These are phyloP conservation scores for Cladopsammia gracilis DNA, from an alignment of 64 coral and sea anemone species.

Conservation along the genomic window DNA sequence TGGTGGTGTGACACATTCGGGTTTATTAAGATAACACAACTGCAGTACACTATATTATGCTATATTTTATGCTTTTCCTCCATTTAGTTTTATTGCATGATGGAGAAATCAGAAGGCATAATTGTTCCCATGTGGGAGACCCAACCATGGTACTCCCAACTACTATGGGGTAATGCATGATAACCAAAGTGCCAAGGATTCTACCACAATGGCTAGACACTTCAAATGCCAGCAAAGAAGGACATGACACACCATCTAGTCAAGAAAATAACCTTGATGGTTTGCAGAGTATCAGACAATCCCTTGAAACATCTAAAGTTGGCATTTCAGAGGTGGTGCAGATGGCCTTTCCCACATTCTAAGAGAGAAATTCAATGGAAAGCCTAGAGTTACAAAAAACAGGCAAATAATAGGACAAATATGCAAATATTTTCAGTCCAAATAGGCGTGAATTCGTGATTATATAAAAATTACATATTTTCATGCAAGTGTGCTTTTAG, in stretches of 20 bases:
- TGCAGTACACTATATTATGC: conserved; percentile 35
- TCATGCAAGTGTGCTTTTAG: too few species aligned
- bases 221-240: conserved; percentile 36
- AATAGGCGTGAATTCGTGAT: too few species aligned
- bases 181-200: conserved; percentile 39
- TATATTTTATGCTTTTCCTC: conserved; percentile 52
- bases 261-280: conserved; percentile 54
- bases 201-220: conserved; percentile 21
- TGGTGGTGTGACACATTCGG: conserved; percentile 34
- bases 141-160: conserved; percentile 68
- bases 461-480: too few species aligned
- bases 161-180: conserved; percentile 50
- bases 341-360: too few species aligned
- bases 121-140: conserved; percentile 58
- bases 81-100: conserved; percentile 32
- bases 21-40: conserved; percentile 71
- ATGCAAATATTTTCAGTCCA: too few species aligned
- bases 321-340: too few species aligned
- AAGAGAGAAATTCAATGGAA: too few species aligned
- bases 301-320: too few species aligned
- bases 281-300: conserved; percentile 66
- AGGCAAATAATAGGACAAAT: too few species aligned
- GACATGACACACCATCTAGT: conserved; percentile 29
- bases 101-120: conserved; percentile 19
- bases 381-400: too few species aligned